Evolutionary conservation across 2,888 invertebrate genomes (phyloP).

Genomic region (Hoplodrina ambigua): DNA sequence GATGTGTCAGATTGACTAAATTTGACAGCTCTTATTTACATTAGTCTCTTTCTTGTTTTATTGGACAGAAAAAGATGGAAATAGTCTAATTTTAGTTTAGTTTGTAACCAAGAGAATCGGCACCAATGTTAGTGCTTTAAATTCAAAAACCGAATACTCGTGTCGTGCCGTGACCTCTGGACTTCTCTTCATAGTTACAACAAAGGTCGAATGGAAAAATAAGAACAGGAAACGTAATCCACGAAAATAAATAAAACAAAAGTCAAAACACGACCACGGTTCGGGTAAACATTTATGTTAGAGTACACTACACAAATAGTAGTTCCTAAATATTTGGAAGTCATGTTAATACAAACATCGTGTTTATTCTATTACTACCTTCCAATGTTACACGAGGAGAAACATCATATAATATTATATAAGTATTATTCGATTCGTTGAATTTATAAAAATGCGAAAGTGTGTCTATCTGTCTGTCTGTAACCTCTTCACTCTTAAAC

Average conservation of each 20-base stretch:
- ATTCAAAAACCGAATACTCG: no score
- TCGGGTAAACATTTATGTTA: slow-evolving; percentile 37
- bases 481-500: no score
- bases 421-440: not conserved
- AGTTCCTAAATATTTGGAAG: slow-evolving; percentile 40
- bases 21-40: no score
- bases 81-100: no score
- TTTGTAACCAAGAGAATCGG: no score
- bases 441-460: no score
- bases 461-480: no score
- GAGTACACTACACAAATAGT: slow-evolving; percentile 37
- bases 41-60: no score
- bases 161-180: not conserved
- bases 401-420: slow-evolving; percentile 7
- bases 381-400: slow-evolving; percentile 10
- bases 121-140: no score
- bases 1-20: no score
- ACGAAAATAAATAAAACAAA: slow-evolving; percentile 36
- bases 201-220: slow-evolving; percentile 1
- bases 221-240: slow-evolving; percentile 16
- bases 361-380: slow-evolving; percentile 31
- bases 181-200: not conserved
- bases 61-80: no score
- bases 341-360: slow-evolving; percentile 30
- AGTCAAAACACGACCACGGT: slow-evolving; percentile 29